phyloP scores from a whole-genome alignment of 2,888 invertebrate genomes.

The Tachina lurida region DNA sequence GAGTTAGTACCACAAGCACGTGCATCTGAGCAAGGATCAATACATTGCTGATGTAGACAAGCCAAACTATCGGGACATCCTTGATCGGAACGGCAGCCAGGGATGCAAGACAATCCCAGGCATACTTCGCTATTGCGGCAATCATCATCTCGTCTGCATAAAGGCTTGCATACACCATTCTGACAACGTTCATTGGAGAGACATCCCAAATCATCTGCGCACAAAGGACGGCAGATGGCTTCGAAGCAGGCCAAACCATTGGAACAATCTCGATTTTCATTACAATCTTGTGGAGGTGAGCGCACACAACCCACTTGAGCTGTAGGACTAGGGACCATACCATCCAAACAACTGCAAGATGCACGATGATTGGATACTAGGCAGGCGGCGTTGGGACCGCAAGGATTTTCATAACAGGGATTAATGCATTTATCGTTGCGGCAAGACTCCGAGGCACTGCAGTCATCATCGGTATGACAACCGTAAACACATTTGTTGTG shows the following conservation, averaged over 20 bases:
- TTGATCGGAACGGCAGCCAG: conserved; percentile 91
- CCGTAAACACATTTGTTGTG: conserved; percentile 93
- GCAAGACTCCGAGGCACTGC: conserved; percentile 92
- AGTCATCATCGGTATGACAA: conserved; percentile 93
- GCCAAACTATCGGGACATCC: conserved; percentile 89
- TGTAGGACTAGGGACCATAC: conserved; percentile 93
- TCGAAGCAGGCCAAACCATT: conserved; percentile 89
- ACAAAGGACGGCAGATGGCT: conserved; percentile 89
- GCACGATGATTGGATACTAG: conserved; percentile 91
- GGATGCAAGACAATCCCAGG: conserved; percentile 89
- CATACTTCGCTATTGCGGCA: conserved; percentile 95
- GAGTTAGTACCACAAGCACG: conserved; percentile 94
- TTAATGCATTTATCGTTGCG: conserved; percentile 90
- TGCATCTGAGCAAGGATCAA: conserved; percentile 89
- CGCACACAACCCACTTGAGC: conserved; percentile 94
- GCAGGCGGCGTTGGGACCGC: conserved; percentile 93
- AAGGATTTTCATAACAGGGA: conserved; percentile 90
- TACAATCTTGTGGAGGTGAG: conserved; percentile 89
- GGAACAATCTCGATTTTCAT: conserved; percentile 89
- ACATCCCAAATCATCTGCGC: conserved; percentile 89
- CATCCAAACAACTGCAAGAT: conserved; percentile 90
- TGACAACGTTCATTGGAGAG: conserved; percentile 89
- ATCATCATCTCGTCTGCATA: conserved; percentile 92
- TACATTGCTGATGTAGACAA: conserved; percentile 92
- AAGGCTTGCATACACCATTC: conserved; percentile 91